Percentiles rank a stretch among this genome's conserved stretches.
Conservation (phyloP, 2,113 vertebrate species). For the Acanthisitta chloris region DNA sequence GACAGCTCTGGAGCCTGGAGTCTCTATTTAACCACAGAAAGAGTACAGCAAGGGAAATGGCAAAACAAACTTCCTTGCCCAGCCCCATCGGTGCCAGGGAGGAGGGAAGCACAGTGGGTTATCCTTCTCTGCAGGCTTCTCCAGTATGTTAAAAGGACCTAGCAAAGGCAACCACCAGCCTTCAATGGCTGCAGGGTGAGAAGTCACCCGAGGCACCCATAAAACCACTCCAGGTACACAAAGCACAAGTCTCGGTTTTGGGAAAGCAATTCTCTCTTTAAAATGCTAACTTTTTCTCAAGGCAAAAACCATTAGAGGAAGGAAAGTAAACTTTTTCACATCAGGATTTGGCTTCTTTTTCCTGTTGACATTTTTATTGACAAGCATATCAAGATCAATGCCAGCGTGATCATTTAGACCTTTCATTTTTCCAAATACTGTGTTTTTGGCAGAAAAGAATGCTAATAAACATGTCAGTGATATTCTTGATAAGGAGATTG, state of each 20-base stretch:
- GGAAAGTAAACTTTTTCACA: neutral
- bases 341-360: neutral
- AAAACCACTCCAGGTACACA: neutral
- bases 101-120: neutral
- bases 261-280: neutral
- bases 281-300: neutral
- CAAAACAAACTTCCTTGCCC: neutral
- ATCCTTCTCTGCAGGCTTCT: neutral
- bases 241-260: too few relatives aligned
- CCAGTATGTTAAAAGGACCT: fast-evolving
- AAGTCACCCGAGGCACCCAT: neutral
- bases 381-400: neutral
- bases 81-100: neutral
- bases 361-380: neutral
- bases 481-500: slow-evolving; percentile 19
- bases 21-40: neutral
- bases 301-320: neutral
- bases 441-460: neutral
- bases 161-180: neutral
- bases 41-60: neutral
- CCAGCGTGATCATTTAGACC: neutral
- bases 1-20: slow-evolving; percentile 24
- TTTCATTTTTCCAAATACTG: neutral
- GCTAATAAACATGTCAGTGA: neutral
- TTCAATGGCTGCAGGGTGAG: neutral